Percentiles rank a stretch among this genome's conserved stretches.
Conservation (phyloP, 1,140 invertebrate species). For the Heterodera carotae region DNA sequence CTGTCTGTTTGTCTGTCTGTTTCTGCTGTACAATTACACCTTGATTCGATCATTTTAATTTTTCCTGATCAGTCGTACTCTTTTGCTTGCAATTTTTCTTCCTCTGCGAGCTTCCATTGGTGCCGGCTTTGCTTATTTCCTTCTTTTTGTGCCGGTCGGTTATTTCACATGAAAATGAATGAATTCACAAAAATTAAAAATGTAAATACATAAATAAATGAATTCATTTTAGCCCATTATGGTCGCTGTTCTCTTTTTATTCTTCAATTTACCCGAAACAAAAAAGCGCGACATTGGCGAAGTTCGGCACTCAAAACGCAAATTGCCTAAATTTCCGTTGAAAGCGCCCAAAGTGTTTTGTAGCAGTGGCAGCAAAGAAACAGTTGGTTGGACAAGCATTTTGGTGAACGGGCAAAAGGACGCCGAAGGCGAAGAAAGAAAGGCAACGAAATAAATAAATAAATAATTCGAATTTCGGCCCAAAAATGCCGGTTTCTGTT, state of each 20-base stretch:
- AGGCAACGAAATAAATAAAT: neutral
- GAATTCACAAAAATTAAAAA: too few species aligned
- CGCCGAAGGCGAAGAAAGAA: neutral
- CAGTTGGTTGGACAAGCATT: neutral
- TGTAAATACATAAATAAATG: too few species aligned
- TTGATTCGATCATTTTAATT: neutral
- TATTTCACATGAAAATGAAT: too few species aligned
- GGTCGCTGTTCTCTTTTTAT: conserved; percentile 52
- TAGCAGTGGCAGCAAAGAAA: neutral
- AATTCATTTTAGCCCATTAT: conserved; percentile 34
- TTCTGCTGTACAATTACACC: too few species aligned
- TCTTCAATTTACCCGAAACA: conserved; percentile 53
- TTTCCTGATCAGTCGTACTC: conserved; percentile 45
- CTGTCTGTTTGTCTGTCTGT: neutral
- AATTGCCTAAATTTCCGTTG: conserved; percentile 36
- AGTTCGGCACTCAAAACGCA: conserved; percentile 42
- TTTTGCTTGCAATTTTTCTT: conserved; percentile 50
- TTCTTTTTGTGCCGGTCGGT: conserved; percentile 48
- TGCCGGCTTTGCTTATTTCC: conserved; percentile 48
- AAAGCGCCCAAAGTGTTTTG: neutral
- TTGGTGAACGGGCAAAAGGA: neutral
- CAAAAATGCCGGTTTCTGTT: too few species aligned
- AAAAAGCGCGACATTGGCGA: conserved; percentile 56
- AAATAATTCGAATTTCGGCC: too few species aligned
- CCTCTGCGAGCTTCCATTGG: conserved; percentile 54